A percentile compares a stretch with the other conserved stretches of the same genome.
Conservation (phyloP, 2,113 vertebrate genomes). For the Motacilla tschutschensis region DNA sequence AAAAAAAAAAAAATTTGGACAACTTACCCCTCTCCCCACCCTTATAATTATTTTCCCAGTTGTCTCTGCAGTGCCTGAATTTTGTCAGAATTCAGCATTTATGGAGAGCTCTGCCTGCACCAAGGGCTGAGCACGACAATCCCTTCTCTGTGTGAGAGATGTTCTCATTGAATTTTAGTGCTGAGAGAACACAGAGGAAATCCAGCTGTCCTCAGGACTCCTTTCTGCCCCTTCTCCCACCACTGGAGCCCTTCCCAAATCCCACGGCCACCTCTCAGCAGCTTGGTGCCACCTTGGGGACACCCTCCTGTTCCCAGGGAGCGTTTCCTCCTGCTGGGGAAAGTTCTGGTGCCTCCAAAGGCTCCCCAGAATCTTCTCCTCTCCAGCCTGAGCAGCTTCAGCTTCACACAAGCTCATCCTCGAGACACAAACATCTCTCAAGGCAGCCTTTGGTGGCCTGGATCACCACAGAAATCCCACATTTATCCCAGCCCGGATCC, state of each 20-base stretch:
- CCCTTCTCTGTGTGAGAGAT: neutral
- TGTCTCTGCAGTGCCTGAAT: neutral
- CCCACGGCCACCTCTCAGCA: neutral
- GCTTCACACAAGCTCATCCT: neutral
- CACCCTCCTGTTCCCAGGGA: neutral
- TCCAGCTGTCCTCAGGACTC: neutral
- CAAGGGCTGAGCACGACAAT: neutral
- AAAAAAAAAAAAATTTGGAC: conserved; percentile 12
- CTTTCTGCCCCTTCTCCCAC: neutral
- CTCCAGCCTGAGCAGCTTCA: neutral
- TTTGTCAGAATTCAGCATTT: neutral
- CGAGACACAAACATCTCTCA: neutral
- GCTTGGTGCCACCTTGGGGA: neutral
- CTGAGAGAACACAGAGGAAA: neutral
- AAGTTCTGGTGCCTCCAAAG: neutral
- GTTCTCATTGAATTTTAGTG: neutral
- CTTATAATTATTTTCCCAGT: conserved; percentile 34
- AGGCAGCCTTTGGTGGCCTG: neutral
- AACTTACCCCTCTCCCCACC: neutral
- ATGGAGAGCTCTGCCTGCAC: neutral
- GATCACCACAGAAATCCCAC: neutral
- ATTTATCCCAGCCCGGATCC: neutral
- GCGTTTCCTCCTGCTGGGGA: neutral
- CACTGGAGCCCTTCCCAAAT: accelerated
- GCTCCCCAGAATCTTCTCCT: neutral